Evolutionary conservation across 2,797 vertebrate genomes (phyloP), one percentile per base, ranked within the genome.

Genomic region (Notolabrus celidotus): DNA sequence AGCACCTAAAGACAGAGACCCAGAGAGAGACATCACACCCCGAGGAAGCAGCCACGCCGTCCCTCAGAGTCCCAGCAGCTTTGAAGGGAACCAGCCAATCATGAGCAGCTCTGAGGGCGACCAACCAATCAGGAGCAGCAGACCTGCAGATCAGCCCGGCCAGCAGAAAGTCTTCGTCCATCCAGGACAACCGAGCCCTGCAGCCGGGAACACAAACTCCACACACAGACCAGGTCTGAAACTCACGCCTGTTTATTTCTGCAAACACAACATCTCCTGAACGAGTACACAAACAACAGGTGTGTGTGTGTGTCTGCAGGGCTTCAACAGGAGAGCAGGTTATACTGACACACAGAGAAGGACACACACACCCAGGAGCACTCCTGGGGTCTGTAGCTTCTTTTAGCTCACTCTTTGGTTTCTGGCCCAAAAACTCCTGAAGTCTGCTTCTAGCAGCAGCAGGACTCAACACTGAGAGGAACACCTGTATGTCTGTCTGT

Each of bases 1-100:
- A n/a, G 41, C 29, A 16, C 90, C 93, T 6, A 81, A 81, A 59
- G 86, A 87, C 61, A 50, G 67, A 49, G 83, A 71, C 29, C 20
- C 50, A 5, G 78, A 77, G 23, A 88, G 14, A 42, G 86, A 80
- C 3, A 15, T 8, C 0, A 0, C 12, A 1, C 63, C n/a, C 52
- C 82, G 65, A 50, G 58, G n/a, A n/a, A 49, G 59, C 22, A 9
- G 55, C 64, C 38, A 73, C 0, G 27, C 23, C 3, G 0, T 22
- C 38, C 31, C 61, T 4, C 52, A 65, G 57, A 73, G 70, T 54
- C 23, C 33, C 33, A 31, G 41, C 54, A 55, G 42, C 39, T 20
- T 8, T 0, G 82, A 90, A 5, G 67, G 25, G 9, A 54, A 54
- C 63, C 77, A 71, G 62, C 60, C 29, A 1, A 43, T 42, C 3